These are phyloP conservation scores for Pristionchus maxplancki DNA, from an alignment of 2,888 invertebrate genomes.

Conservation along the genomic window DNA sequence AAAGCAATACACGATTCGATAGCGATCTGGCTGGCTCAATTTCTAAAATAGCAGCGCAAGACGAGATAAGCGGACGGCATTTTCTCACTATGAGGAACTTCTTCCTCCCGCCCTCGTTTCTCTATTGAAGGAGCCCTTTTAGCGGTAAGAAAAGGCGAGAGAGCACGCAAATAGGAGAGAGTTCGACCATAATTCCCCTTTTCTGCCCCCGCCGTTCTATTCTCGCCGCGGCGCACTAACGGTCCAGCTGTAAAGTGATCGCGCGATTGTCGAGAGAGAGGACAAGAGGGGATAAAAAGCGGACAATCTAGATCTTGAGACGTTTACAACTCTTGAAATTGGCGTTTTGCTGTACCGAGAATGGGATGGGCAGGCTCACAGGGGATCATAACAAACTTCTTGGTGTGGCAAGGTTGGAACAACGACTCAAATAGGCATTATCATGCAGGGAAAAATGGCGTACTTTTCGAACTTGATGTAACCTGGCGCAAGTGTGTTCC, in stretches of 20 bases:
- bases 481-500: no score
- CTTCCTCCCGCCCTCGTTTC: not conserved
- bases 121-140: not conserved
- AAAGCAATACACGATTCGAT: not conserved
- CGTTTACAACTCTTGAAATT: not conserved
- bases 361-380: no score
- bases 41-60: not conserved
- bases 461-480: no score
- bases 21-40: not conserved
- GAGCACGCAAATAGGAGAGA: not conserved
- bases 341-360: no score
- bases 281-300: not conserved
- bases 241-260: constrained; percentile 4
- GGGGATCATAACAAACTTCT: no score
- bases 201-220: not conserved
- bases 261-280: not conserved
- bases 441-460: no score
- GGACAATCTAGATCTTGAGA: not conserved
- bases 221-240: not conserved
- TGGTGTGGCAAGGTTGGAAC: no score
- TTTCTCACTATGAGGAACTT: constrained; percentile 2
- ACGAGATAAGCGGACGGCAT: not conserved
- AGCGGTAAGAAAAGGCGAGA: not conserved
- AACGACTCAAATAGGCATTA: no score
- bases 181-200: not conserved